These are phyloP conservation scores for Drosophila rellima DNA, from an alignment of 2,888 invertebrate genomes.

Conservation along the genomic window DNA sequence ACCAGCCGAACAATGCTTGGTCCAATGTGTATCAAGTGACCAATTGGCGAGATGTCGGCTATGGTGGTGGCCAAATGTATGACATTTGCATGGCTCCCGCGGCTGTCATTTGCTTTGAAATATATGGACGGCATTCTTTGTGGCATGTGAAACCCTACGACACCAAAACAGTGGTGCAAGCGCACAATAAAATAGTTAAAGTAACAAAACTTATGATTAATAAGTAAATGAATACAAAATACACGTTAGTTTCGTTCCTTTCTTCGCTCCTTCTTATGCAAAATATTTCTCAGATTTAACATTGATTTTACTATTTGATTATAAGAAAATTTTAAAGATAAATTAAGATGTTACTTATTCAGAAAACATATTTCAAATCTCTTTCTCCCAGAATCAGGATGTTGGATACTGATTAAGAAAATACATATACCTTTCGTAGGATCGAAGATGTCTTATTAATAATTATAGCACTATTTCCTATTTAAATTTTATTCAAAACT, in stretches of 20 bases:
- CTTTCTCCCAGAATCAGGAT: no score
- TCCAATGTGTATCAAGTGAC: constrained; percentile 74
- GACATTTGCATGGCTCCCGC: constrained; percentile 75
- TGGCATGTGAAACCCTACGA: constrained; percentile 61
- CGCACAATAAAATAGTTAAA: background rate
- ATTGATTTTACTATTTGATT: no score
- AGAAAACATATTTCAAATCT: no score
- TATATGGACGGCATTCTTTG: constrained; percentile 45
- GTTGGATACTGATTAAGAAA: no score
- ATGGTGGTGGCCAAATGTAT: constrained; percentile 46
- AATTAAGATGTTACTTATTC: no score
- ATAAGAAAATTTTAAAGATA: no score
- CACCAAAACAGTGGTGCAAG: constrained; percentile 48
- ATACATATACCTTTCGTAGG: no score
- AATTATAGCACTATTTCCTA: no score
- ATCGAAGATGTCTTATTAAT: no score
- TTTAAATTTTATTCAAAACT: background rate
- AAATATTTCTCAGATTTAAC: background rate
- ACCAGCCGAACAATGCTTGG: constrained; percentile 32
- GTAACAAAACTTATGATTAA: no score
- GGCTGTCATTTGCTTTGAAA: constrained; percentile 68
- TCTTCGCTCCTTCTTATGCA: background rate
- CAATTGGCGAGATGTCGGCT: constrained; percentile 59
- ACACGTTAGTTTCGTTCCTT: no score
- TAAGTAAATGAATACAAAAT: no score